Percentiles rank a stretch among this genome's conserved stretches.
phyloP scores from a whole-genome alignment of 92 coral and sea anemone species.

The Chrysogorgia sp. region DNA sequence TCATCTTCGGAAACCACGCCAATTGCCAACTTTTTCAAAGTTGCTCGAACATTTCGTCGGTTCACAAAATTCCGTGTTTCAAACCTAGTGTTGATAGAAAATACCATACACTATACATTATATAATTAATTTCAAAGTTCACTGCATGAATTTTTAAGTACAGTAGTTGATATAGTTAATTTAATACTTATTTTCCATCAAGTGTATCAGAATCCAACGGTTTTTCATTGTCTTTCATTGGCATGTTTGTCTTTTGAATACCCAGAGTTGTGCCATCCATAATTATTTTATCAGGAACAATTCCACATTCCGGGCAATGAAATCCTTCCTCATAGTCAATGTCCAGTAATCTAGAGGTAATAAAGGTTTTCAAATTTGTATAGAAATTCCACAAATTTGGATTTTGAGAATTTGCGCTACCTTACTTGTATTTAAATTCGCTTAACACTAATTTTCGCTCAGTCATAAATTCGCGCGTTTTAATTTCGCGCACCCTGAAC shows the following conservation, averaged over 20 bases:
- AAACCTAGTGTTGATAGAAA: slow-evolving; percentile 36
- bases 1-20: no score
- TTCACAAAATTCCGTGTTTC: slow-evolving; percentile 36
- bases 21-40: slow-evolving; percentile 10
- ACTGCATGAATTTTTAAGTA: not conserved
- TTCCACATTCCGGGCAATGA: slow-evolving; percentile 27
- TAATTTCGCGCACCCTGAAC: no score
- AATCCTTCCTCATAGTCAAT: slow-evolving; percentile 7
- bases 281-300: slow-evolving; percentile 10
- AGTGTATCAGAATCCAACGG: not conserved
- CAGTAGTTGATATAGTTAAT: not conserved
- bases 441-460: no score
- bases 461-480: no score
- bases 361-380: not conserved
- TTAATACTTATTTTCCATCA: slow-evolving; percentile 39
- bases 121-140: not conserved
- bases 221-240: slow-evolving; percentile 1
- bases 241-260: slow-evolving; percentile 26
- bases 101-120: not conserved
- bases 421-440: no score
- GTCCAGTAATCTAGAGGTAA: not conserved
- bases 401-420: no score
- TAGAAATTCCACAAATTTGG: no score
- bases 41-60: not conserved
- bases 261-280: slow-evolving; percentile 42